Evolutionary conservation across 2,113 vertebrate genomes (phyloP).

Genomic region (Dromas ardeola): DNA sequence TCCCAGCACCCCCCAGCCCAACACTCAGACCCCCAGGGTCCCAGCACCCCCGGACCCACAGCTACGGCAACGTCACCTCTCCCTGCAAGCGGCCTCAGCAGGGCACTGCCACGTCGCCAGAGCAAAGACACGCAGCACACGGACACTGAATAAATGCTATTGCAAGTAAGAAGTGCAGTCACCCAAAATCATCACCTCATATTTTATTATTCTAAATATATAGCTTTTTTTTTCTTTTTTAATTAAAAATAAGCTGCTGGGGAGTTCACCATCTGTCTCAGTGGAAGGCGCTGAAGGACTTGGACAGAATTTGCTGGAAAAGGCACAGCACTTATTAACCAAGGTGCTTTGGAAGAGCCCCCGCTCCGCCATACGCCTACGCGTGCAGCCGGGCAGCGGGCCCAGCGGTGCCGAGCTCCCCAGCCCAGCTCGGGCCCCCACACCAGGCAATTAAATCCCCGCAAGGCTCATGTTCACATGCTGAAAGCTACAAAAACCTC

Average conservation of each 20-base stretch:
- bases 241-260: background rate
- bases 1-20: background rate
- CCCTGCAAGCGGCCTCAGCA: background rate
- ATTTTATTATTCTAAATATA: background rate
- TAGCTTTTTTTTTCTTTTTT: background rate
- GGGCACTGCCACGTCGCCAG: background rate
- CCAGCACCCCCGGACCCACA: background rate
- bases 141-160: too few species aligned
- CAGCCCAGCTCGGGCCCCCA: fast-evolving
- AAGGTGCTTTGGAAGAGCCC: background rate
- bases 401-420: background rate
- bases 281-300: background rate
- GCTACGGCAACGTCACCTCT: background rate
- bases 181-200: background rate
- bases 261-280: background rate
- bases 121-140: background rate
- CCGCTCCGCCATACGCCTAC: background rate
- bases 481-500: background rate
- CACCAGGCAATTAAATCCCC: fast-evolving
- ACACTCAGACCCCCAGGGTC: background rate
- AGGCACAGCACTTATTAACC: background rate
- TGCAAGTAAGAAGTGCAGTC: background rate
- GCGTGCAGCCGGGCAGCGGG: fast-evolving
- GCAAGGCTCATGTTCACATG: background rate
- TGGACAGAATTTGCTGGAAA: background rate